Base-by-base conservation (phyloP, 2,888 invertebrate species). In the Dynastes maya region DNA sequence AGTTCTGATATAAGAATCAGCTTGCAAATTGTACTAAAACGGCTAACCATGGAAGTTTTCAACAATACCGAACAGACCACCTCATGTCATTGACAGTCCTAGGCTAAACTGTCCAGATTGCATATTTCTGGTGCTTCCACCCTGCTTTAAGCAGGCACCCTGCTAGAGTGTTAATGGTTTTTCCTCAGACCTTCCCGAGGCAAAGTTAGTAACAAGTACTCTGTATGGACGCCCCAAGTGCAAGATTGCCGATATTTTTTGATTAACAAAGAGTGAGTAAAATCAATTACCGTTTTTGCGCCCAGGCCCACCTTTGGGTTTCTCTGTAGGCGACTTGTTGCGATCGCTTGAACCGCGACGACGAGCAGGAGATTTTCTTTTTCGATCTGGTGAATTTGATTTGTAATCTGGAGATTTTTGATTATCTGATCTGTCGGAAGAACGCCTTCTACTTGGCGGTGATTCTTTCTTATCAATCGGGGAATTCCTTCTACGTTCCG, bases 171-270 rank as follows among this genome's bases (percentile, higher is more conserved):
- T 94, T 86, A 77, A 85, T 90, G 91, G 70, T 68, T 92, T 92
- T 91, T 89, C 88, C 94, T 94, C 94, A 94, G 94, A 95, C 94
- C 94, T 94, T 95, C 94, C 94, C 94, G 94, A 90, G 93, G 92
- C 91, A 89, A 84, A 55, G 61, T 45, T 90, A 89, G 91, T 92
- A 91, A 91, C 88, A 78, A 86, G 89, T 93, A 91, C 93, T 90
- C 88, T 83, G 93, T 88, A 80, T 86, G 94, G 92, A 88, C 89
- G 91, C 92, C 93, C 93, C 94, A 92, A 88, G 91, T 93, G 94
- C 93, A 92, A 94, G 94, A 93, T 94, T 94, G 91, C 91, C 90
- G 90, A 92, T 92, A 93, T 91, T 92, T 89, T 89, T 27, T 29
- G 3, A 77, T 58, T 49, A 72, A 72, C 79, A 76, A 74, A 76